Conservation (phyloP, 2,888 invertebrate genomes). For the Drosophila suboccidentalis region DNA sequence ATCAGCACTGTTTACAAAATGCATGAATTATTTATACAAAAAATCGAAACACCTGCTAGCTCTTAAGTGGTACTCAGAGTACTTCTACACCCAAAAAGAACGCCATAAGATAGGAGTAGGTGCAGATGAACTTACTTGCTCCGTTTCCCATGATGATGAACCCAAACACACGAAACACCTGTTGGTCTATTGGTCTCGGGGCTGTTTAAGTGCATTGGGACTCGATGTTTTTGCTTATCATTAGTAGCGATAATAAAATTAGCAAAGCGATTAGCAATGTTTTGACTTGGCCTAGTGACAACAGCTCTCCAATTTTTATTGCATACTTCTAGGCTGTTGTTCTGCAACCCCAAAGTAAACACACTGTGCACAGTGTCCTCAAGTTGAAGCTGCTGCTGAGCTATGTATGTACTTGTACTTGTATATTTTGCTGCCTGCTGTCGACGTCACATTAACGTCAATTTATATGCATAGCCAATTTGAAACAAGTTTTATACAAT, state of each 20-base stretch:
- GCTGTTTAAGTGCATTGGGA: constrained; percentile 25
- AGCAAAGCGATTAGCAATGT: constrained; percentile 49
- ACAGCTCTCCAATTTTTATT: constrained; percentile 2
- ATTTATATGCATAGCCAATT: constrained; percentile 86
- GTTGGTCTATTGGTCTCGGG: constrained; percentile 27
- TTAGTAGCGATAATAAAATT: constrained; percentile 34
- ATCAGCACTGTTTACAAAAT: background rate
- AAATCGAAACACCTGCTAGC: constrained; percentile 5
- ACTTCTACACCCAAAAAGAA: constrained; percentile 8
- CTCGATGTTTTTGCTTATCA: constrained; percentile 31
- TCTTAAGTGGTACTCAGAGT: constrained; percentile 8
- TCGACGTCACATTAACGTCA: constrained; percentile 82
- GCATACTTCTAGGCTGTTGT: constrained; percentile 64
- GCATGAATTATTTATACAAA: background rate
- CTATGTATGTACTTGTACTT: constrained; percentile 16
- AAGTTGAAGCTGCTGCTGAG: constrained; percentile 21
- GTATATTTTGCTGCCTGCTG: constrained; percentile 62
- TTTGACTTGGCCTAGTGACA: constrained; percentile 28
- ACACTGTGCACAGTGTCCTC: constrained; percentile 10
- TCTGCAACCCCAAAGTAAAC: constrained; percentile 20
- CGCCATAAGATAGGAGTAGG: constrained; percentile 28
- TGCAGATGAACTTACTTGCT: constrained; percentile 43
- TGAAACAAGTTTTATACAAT: constrained; percentile 85
- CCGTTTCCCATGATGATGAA: constrained; percentile 23
- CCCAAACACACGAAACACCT: constrained; percentile 64